Evolutionary conservation across 2,888 invertebrate genomes (phyloP).

Genomic region (Agapostemon virescens): DNA sequence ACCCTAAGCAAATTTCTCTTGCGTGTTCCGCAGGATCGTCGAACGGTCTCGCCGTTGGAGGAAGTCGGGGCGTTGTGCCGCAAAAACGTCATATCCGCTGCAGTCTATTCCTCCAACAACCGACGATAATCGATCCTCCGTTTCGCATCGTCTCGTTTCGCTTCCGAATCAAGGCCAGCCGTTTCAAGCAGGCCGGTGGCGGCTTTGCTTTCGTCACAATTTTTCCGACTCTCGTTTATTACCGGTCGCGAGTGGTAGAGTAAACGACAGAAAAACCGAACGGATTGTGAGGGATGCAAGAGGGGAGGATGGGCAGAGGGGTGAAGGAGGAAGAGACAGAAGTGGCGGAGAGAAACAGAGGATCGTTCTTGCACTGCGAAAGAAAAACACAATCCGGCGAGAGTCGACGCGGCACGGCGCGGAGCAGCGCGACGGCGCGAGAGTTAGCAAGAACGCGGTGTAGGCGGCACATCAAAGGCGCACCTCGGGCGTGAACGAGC

Average conservation of each 20-base stretch:
- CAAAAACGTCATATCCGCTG: conserved; percentile 60
- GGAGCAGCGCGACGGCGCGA: conserved; percentile 54
- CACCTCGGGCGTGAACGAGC: conserved; percentile 79
- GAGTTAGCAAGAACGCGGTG: conserved; percentile 77
- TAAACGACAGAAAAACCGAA: conserved; percentile 2
- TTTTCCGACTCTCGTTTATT: conserved; percentile 61
- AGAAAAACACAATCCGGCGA: conserved; percentile 58
- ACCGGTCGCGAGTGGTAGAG: conserved; percentile 29
- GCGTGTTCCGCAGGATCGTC: neutral
- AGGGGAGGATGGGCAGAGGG: neutral
- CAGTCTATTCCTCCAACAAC: conserved; percentile 61
- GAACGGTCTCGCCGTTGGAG: neutral
- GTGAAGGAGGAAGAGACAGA: neutral
- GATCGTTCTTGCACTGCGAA: conserved; percentile 46
- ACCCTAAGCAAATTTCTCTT: neutral
- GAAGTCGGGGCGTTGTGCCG: conserved; percentile 13
- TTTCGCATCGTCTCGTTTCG: conserved; percentile 57
- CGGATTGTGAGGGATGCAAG: neutral
- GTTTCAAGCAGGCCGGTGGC: conserved; percentile 5
- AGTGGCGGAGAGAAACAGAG: conserved; percentile 28
- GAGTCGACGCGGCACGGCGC: conserved; percentile 29
- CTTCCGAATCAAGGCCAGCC: conserved; percentile 59
- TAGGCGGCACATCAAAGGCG: conserved; percentile 79
- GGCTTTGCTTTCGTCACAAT: conserved; percentile 41
- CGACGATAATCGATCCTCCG: conserved; percentile 63